Evolutionary conservation across 2,797 vertebrate species (phyloP).

Genomic region (Hemitrygon akajei): DNA sequence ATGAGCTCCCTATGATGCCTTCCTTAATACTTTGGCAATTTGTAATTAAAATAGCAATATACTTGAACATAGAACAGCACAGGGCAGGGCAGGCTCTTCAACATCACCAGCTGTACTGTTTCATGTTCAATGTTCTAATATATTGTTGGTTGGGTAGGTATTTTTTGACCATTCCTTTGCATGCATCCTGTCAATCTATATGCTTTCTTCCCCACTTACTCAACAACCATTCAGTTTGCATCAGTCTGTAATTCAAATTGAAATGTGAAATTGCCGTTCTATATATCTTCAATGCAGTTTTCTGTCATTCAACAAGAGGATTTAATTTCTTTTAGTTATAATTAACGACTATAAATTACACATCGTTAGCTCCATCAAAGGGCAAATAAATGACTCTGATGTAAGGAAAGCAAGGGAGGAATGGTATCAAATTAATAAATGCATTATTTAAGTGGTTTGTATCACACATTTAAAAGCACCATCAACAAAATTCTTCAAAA

Average conservation of each 20-base stretch:
- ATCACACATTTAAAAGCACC: not conserved
- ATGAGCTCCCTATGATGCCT: not conserved
- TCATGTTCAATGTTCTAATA: not conserved
- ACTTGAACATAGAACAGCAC: too few species aligned
- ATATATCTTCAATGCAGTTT: not conserved
- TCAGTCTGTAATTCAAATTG: not conserved
- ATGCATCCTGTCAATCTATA: not conserved
- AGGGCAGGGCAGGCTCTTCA: too few species aligned
- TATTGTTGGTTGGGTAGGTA: not conserved
- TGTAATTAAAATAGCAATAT: not conserved
- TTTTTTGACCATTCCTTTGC: not conserved
- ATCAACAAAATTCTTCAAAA: not conserved
- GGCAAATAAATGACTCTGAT: not conserved
- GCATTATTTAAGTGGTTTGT: not conserved
- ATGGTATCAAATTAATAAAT: not conserved
- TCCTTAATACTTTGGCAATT: not conserved
- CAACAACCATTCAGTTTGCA: not conserved
- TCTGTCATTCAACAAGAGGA: not conserved
- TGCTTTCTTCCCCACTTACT: not conserved
- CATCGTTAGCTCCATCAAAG: not conserved
- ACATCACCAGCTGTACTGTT: too few species aligned
- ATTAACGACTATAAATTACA: not conserved
- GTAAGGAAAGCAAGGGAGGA: not conserved
- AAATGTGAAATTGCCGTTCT: not conserved
- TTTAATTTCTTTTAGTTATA: not conserved